These are phyloP conservation scores for Gymnocephalus cernua DNA, from an alignment of 2,113 vertebrate species.

Conservation along the genomic window DNA sequence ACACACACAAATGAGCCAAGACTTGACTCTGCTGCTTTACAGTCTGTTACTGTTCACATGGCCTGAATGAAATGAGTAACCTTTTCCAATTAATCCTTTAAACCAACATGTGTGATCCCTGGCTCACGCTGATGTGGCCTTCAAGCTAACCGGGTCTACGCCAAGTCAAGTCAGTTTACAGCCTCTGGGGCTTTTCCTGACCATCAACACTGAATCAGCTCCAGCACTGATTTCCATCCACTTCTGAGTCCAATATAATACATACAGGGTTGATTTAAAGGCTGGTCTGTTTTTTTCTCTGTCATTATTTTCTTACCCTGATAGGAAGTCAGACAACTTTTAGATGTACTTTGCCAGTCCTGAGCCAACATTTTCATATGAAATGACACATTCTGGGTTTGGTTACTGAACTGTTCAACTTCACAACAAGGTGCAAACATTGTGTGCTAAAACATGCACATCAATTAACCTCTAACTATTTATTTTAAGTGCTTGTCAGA, in stretches of 20 bases:
- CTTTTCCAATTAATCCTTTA: slow-evolving; percentile 82
- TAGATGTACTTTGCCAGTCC: neutral
- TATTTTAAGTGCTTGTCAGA: neutral
- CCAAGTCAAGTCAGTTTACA: slow-evolving; percentile 66
- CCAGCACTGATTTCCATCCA: slow-evolving; percentile 39
- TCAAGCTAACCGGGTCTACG: slow-evolving; percentile 40
- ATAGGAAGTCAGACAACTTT: neutral
- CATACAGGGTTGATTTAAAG: slow-evolving; percentile 1
- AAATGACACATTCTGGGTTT: neutral
- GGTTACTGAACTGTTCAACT: neutral
- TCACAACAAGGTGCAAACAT: neutral
- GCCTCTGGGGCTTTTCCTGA: slow-evolving; percentile 62
- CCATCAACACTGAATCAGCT: slow-evolving; percentile 44
- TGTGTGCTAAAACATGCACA: neutral
- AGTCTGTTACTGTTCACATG: slow-evolving; percentile 79
- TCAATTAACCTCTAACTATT: neutral
- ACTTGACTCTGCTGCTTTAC: slow-evolving; percentile 70
- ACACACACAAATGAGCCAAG: slow-evolving; percentile 50
- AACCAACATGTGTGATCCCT: slow-evolving; percentile 78
- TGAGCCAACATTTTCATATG: neutral
- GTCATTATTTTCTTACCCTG: neutral
- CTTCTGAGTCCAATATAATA: slow-evolving; percentile 13
- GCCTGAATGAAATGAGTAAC: slow-evolving; percentile 74
- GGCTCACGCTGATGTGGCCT: slow-evolving; percentile 57
- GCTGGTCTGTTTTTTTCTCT: neutral